Base-by-base conservation (phyloP, 1,140 invertebrate genomes). In the Leguminivora glycinivorella region DNA sequence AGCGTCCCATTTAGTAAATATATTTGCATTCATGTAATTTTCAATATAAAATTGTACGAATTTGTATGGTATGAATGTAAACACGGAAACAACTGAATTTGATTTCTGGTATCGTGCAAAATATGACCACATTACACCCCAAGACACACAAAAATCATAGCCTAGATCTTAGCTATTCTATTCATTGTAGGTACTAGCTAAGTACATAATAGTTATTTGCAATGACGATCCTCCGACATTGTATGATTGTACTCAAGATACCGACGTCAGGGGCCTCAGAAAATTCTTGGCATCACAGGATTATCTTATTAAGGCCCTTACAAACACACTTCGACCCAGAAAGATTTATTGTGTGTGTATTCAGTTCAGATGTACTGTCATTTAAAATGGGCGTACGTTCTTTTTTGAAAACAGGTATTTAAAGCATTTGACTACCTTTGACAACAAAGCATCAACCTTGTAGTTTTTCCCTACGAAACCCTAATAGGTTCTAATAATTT, bases 241-340 rank as follows among this genome's bases (percentile, higher is more conserved):
- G 14, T 52, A 19, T n/a, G 4, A 40, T 10, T 9, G 14, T 52
- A 19, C 47, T 52, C 47, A 22, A 38, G 17, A 52, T n/a, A 52
- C 14, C 5, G 38, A 40, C 14, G 19, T 10, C 19, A 52, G 47
- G 47, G 47, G 47, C 47, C 47, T 9, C 47, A 43, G 47, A 10
- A 17, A 52, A 52, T 52, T 52, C 19, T 22, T 10, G 7, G 47
- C 47, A 22, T 17, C 19, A n/a, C 6, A 52, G 7, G 17, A 52
- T 52, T 52, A 52, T 52, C 47, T 52, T 52, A 22, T 52, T 52
- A 52, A 17, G 47, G 47, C 19, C 47, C 19, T 52, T 52, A 52
- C 17, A 7, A 22, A 52, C 9, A 52, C 40, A 47, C 17, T 19
- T 52, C 19, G 47, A n/a, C 19, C 17, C 17, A 52, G 47, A 52